Evolutionary conservation across 2,113 vertebrate species (phyloP).

Genomic region (Corvus hawaiiensis): DNA sequence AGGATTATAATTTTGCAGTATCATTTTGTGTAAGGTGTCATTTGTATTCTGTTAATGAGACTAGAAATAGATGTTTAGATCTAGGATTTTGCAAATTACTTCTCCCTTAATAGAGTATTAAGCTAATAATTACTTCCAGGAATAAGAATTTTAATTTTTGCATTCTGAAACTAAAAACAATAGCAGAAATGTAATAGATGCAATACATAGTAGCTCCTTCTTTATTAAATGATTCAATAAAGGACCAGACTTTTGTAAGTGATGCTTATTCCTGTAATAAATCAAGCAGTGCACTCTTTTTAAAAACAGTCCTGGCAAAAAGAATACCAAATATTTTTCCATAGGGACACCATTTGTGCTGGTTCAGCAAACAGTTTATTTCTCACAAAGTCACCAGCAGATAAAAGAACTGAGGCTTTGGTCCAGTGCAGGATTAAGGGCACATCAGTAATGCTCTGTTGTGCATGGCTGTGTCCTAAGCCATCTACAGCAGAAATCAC

Average conservation of each 20-base stretch:
- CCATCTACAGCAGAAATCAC: neutral
- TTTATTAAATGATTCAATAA: neutral
- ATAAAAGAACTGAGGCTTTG: constrained; percentile 74
- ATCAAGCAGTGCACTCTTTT: neutral
- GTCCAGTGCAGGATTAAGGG: constrained; percentile 75
- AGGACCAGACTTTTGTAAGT: neutral
- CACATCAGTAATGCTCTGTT: constrained; percentile 23
- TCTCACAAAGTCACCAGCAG: constrained; percentile 60
- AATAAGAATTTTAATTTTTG: neutral
- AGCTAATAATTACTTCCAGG: neutral
- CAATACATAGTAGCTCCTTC: neutral
- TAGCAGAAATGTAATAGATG: neutral
- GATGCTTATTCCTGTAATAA: neutral
- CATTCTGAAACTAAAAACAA: neutral
- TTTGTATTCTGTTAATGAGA: neutral
- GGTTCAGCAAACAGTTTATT: constrained; percentile 70
- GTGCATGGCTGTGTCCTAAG: neutral
- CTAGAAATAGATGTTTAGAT: neutral
- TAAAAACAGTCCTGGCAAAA: constrained; percentile 16
- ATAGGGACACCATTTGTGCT: neutral
- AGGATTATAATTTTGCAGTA: neutral
- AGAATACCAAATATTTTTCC: constrained; percentile 44
- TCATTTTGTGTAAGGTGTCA: neutral
- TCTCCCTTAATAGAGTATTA: neutral
- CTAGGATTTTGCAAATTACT: neutral